Conservation (phyloP, 2,113 vertebrate genomes). For the Nanorana parkeri region DNA sequence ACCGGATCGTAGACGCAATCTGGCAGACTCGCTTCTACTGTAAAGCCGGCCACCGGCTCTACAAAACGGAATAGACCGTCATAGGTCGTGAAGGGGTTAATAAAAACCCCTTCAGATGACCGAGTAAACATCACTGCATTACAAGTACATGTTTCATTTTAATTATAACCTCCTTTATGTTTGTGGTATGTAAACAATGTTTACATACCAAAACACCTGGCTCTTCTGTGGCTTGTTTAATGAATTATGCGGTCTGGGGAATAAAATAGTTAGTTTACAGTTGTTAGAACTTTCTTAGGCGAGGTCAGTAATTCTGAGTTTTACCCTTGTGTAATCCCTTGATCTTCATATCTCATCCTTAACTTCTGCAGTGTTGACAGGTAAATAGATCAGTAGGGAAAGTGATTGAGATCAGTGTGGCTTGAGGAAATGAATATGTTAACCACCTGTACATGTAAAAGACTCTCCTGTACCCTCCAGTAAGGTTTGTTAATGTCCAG, state of each 20-base stretch:
- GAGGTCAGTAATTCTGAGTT: slow-evolving; percentile 15
- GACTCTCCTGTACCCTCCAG: not conserved
- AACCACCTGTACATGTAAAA: not conserved
- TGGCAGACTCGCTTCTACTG: too few relatives aligned
- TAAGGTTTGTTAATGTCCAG: not conserved
- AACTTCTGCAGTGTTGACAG: slow-evolving; percentile 33
- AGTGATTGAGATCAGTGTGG: slow-evolving; percentile 16
- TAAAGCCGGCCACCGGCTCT: too few relatives aligned
- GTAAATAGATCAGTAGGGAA: slow-evolving; percentile 27
- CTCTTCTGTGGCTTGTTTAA: not conserved
- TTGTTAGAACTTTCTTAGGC: slow-evolving; percentile 10
- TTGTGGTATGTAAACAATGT: slow-evolving; percentile 6
- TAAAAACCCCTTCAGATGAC: not conserved
- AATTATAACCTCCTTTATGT: slow-evolving; percentile 29
- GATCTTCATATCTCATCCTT: slow-evolving; percentile 1
- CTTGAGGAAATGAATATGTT: not conserved
- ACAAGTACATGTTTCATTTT: not conserved
- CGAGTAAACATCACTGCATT: not conserved
- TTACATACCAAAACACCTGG: slow-evolving; percentile 36
- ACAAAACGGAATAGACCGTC: too few relatives aligned
- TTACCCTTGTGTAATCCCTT: slow-evolving; percentile 10
- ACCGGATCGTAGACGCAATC: too few relatives aligned
- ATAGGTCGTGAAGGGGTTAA: too few relatives aligned
- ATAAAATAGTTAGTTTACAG: not conserved
- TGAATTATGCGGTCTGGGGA: slow-evolving; percentile 17